phyloP scores from a whole-genome alignment of 1,140 invertebrate genomes.

The Cotesia typhae region DNA sequence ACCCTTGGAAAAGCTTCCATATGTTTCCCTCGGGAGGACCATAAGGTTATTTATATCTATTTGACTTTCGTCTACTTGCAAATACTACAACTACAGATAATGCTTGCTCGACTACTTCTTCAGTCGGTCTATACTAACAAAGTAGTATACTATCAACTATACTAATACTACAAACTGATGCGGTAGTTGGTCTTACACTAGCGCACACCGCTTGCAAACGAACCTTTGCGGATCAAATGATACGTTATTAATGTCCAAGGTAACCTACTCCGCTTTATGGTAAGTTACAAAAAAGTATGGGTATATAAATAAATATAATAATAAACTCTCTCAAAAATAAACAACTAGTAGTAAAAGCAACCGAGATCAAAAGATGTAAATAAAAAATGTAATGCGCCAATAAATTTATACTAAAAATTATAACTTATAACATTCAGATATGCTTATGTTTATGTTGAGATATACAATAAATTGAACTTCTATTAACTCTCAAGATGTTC shows the following conservation, averaged over 20 bases:
- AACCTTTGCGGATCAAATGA: constrained; percentile 18
- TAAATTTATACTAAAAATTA: too few species aligned
- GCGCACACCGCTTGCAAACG: constrained; percentile 5
- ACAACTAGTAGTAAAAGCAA: too few species aligned
- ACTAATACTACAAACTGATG: too few species aligned
- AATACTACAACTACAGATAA: constrained; percentile 12
- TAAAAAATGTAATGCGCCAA: too few species aligned
- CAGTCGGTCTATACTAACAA: too few species aligned
- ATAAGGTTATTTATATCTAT: constrained; percentile 41
- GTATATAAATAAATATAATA: neutral
- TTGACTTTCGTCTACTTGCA: constrained; percentile 16
- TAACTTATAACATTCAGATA: neutral
- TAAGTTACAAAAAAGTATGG: neutral
- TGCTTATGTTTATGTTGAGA: too few species aligned
- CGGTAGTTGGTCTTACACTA: neutral
- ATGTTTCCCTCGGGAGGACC: constrained; percentile 11
- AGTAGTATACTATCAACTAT: too few species aligned
- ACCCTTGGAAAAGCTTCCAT: constrained; percentile 33
- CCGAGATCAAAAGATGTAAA: too few species aligned
- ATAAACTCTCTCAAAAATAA: too few species aligned
- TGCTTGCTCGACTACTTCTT: too few species aligned
- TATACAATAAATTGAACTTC: constrained; percentile 4
- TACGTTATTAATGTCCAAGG: constrained; percentile 15
- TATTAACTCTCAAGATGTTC: constrained; percentile 13
- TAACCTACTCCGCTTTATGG: neutral